Percentiles rank a stretch among this genome's conserved stretches.
These are phyloP conservation scores for Druceiella hillmani DNA, from an alignment of 2,888 invertebrate species.

Conservation along the genomic window DNA sequence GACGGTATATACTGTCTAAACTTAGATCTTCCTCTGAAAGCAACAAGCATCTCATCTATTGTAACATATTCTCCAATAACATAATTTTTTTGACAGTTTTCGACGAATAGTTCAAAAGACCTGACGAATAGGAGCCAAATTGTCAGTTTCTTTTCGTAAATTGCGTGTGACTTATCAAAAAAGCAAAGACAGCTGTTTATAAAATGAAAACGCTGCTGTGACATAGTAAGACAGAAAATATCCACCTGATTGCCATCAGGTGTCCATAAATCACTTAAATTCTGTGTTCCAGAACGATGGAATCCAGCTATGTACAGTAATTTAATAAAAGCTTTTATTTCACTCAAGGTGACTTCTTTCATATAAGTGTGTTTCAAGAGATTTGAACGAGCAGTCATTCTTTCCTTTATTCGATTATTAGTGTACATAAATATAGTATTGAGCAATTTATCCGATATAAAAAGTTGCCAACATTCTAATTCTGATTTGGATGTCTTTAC, in stretches of 20 bases:
- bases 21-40: conserved; percentile 25
- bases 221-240: conserved; percentile 8
- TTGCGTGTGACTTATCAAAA: too few relatives aligned
- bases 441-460: too few relatives aligned
- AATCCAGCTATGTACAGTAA: conserved; percentile 6
- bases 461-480: too few relatives aligned
- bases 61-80: conserved; percentile 16
- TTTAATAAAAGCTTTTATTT: conserved; percentile 5
- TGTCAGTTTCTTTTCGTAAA: too few relatives aligned
- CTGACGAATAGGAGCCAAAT: too few relatives aligned
- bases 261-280: conserved; percentile 7
- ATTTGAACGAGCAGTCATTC: conserved; percentile 4
- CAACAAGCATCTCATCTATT: conserved; percentile 26
- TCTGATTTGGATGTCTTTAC: too few relatives aligned
- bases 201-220: conserved; percentile 6
- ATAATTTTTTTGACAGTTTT: conserved; percentile 3
- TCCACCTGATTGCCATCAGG: conserved; percentile 5
- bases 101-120: conserved; percentile 1
- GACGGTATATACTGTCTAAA: conserved; percentile 26
- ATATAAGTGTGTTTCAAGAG: conserved; percentile 4
- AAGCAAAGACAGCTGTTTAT: conserved; percentile 7
- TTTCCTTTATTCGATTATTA: not conserved
- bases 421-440: too few relatives aligned
- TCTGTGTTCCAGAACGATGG: conserved; percentile 4
- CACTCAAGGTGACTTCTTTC: conserved; percentile 1